Evolutionary conservation across 1,140 invertebrate genomes (phyloP).

Genomic region (Caenorhabditis inopinata): DNA sequence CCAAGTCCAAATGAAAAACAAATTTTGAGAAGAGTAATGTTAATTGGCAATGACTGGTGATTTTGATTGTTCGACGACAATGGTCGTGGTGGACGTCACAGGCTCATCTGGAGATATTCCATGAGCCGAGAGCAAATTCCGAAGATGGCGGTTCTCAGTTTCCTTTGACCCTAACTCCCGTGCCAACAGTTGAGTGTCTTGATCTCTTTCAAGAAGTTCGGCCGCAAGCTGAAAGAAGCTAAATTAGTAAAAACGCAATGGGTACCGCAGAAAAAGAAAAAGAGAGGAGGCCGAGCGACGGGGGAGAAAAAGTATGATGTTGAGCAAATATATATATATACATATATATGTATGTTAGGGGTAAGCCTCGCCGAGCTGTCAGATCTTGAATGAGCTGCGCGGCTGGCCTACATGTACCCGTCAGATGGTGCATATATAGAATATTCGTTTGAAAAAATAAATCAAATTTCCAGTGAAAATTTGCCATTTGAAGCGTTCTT

Average conservation of each 20-base stretch:
- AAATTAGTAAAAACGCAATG: not conserved
- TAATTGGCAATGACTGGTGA: not conserved
- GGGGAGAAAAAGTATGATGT: too few relatives aligned
- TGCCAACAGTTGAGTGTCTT: not conserved
- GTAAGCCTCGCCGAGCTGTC: not conserved
- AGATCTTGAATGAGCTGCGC: slow-evolving; percentile 1
- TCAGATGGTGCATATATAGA: too few relatives aligned
- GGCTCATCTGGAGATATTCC: slow-evolving; percentile 15
- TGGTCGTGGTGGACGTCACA: not conserved
- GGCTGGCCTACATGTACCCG: too few relatives aligned
- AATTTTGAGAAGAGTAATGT: not conserved
- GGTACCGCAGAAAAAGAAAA: not conserved
- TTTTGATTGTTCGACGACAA: not conserved
- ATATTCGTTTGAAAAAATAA: too few relatives aligned
- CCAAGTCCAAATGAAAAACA: too few relatives aligned
- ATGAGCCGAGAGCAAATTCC: not conserved
- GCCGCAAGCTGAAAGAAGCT: slow-evolving; percentile 2
- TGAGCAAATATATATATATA: not conserved
- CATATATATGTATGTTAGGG: not conserved
- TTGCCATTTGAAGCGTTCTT: too few relatives aligned
- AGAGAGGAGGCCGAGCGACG: too few relatives aligned
- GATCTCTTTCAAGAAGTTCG: slow-evolving; percentile 8
- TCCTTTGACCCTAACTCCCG: not conserved
- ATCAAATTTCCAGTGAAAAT: too few relatives aligned
- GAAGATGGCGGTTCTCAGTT: not conserved